Percentiles rank a stretch among this genome's conserved stretches.
These are phyloP conservation scores for Oryctes rhinoceros DNA, from an alignment of 1,140 invertebrate genomes.

Conservation along the genomic window DNA sequence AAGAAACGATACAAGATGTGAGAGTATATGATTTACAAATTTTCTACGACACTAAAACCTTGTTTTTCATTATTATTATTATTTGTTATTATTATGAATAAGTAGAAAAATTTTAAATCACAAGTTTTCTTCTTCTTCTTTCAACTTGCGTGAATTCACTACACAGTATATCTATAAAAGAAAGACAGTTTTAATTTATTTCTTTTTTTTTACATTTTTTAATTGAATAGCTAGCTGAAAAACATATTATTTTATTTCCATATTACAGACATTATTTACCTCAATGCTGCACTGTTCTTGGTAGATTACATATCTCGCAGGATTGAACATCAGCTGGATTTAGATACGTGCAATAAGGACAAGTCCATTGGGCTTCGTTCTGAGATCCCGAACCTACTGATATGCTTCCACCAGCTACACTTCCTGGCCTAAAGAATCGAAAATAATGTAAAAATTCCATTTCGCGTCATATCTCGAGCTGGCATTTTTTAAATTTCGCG, in stretches of 20 bases:
- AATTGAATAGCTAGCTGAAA: neutral
- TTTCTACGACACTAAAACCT: constrained; percentile 30
- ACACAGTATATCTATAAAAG: constrained; percentile 32
- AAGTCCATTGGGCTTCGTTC: constrained; percentile 79
- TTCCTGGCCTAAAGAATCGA: constrained; percentile 55
- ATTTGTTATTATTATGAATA: constrained; percentile 8
- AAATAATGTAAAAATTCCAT: neutral
- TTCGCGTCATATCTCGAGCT: too few relatives aligned
- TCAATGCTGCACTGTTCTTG: constrained; percentile 64
- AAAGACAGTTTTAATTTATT: neutral
- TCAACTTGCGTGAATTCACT: constrained; percentile 30
- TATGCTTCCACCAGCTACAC: constrained; percentile 58
- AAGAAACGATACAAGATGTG: neutral
- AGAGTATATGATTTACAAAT: constrained; percentile 34
- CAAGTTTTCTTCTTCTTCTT: constrained; percentile 34
- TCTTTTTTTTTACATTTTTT: neutral
- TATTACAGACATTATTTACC: constrained; percentile 34
- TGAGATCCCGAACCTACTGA: constrained; percentile 54
- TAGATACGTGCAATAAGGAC: constrained; percentile 91
- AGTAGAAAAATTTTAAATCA: constrained; percentile 37
- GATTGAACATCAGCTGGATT: constrained; percentile 76
- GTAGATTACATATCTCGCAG: constrained; percentile 94
- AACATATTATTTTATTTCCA: neutral
- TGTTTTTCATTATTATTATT: constrained; percentile 17
- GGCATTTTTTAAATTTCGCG: too few relatives aligned